phyloP scores from a whole-genome alignment of 30 jellyfish, hydroid and myxozoan genomes.

The Chironex yamaguchii region DNA sequence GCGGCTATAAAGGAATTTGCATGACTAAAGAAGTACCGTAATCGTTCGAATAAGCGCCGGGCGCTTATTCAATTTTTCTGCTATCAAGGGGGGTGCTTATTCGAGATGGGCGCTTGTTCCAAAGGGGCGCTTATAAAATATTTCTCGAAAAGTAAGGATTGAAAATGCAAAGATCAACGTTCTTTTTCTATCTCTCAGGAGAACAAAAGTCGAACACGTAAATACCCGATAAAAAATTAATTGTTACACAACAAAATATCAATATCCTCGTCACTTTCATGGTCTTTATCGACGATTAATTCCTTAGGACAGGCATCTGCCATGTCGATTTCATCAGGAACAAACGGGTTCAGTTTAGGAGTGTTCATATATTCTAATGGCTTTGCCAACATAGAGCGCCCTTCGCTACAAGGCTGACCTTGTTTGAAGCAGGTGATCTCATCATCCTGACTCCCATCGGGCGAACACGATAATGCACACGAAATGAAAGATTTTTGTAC shows the following conservation, averaged over 20 bases:
- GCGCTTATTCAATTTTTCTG: no score
- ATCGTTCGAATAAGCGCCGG: no score
- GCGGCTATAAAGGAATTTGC: no score
- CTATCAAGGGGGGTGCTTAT: no score
- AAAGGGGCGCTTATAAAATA: no score
- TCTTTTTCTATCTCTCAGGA: no score
- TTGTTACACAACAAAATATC: constrained; percentile 47
- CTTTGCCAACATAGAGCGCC: constrained; percentile 72
- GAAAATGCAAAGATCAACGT: no score
- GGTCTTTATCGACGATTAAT: constrained; percentile 71
- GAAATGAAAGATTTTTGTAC: constrained; percentile 59
- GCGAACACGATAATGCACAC: constrained; percentile 61
- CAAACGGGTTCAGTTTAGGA: constrained; percentile 80
- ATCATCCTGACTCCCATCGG: constrained; percentile 75
- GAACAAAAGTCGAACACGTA: no score
- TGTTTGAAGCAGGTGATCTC: constrained; percentile 82
- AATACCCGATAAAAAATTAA: not conserved
- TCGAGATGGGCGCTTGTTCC: no score
- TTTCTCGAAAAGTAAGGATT: no score
- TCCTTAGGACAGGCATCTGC: constrained; percentile 61
- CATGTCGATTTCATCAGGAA: constrained; percentile 72
- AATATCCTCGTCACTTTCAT: constrained; percentile 69
- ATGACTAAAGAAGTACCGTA: no score
- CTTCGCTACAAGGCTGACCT: constrained; percentile 79
- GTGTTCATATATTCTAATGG: constrained; percentile 69